Percentiles rank a stretch among this genome's conserved stretches.
Evolutionary conservation across 2,888 invertebrate species (phyloP).

Genomic region (Ctena decussata): DNA sequence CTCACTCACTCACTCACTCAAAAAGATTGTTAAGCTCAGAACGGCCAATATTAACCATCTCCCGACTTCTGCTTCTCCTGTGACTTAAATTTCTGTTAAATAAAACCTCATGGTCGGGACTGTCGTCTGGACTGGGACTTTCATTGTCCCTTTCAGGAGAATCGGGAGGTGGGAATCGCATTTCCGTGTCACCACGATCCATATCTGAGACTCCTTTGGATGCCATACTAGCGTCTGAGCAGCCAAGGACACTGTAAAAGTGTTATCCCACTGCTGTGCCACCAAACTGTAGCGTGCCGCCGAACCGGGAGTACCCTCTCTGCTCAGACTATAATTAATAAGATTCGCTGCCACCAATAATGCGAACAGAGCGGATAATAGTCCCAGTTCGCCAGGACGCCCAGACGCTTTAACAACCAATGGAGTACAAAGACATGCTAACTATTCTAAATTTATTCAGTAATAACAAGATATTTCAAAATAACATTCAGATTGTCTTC

Average conservation of each 20-base stretch:
- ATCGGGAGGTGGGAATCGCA: neutral
- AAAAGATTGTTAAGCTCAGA: no score
- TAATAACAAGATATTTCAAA: neutral
- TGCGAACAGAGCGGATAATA: neutral
- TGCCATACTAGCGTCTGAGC: neutral
- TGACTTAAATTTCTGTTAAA: neutral
- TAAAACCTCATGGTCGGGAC: neutral
- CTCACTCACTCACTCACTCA: no score
- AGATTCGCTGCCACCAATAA: slow-evolving; percentile 2
- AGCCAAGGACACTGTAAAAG: neutral
- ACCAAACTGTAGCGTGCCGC: slow-evolving; percentile 25
- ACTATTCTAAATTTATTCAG: neutral
- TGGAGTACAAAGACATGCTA: neutral
- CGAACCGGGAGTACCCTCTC: slow-evolving; percentile 7
- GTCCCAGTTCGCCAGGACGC: slow-evolving; percentile 1
- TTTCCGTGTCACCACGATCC: neutral
- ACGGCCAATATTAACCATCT: no score
- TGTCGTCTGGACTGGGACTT: neutral
- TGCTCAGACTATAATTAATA: neutral
- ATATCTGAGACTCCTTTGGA: neutral
- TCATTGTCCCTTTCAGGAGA: neutral
- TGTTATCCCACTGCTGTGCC: slow-evolving; percentile 14
- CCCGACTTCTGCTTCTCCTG: no score
- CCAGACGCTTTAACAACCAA: neutral
- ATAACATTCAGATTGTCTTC: neutral